A percentile compares a stretch with the other conserved stretches of the same genome.
phyloP scores from a whole-genome alignment of 2,113 vertebrate species.

The Sus scrofa region DNA sequence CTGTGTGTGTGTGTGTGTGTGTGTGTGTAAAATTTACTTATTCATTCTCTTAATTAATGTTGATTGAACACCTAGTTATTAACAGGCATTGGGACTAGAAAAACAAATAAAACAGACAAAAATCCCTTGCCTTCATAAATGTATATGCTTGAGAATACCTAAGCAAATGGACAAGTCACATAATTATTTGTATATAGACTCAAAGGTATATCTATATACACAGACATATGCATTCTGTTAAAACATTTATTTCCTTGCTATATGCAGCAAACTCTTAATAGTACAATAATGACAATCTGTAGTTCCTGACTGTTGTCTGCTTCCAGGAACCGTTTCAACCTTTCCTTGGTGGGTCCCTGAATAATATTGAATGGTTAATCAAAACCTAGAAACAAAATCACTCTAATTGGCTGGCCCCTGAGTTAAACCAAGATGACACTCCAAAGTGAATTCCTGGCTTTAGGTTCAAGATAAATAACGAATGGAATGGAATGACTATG shows the following conservation, averaged over 20 bases:
- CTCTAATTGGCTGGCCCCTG: not conserved
- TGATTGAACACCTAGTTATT: not conserved
- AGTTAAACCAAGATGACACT: not conserved
- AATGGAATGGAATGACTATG: not conserved
- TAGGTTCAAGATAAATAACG: not conserved
- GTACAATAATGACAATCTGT: not conserved
- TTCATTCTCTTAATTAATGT: conserved; percentile 1
- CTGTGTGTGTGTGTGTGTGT: not conserved
- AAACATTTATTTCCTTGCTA: not conserved
- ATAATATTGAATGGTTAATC: not conserved
- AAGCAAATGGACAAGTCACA: not conserved
- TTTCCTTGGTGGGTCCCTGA: not conserved
- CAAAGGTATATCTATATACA: not conserved
- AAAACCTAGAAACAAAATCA: not conserved
- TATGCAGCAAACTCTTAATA: not conserved
- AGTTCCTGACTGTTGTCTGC: not conserved
- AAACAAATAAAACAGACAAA: not conserved
- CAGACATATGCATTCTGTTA: not conserved
- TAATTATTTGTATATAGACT: not conserved
- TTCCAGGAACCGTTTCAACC: not conserved
- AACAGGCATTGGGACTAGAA: not conserved
- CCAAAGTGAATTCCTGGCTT: not conserved
- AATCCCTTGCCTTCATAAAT: not conserved
- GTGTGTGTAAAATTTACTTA: not conserved
- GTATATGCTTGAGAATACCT: not conserved